Evolutionary conservation across 2,113 vertebrate species (phyloP), one percentile per base, ranked within the genome.

Genomic region (Sterna hirundo): DNA sequence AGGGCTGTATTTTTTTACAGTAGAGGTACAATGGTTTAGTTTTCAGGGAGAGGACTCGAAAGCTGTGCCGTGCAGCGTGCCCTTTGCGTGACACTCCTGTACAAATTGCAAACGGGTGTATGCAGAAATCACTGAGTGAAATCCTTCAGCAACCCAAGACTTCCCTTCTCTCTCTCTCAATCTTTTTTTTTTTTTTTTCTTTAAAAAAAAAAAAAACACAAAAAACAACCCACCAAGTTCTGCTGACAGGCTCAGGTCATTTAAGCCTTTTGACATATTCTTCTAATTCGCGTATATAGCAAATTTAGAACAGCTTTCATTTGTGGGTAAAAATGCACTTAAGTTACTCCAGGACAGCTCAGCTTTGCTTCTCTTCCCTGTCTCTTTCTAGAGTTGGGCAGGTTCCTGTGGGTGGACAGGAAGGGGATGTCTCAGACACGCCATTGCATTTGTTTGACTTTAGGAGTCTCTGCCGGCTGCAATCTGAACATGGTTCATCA

Each of bases 221-320:
- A 22, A 23, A 49, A 49, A 22, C 47, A 25, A 51, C 12, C 49
- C 69, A 51, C 23, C 10, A 36, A 76, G 40, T 91, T 96, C 82
- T 96, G 90, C 93, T 97, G 96, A 95, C 95, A 96, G 91, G 51
- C 95, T 88, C 74, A 58, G 94, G 82, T 93, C 87, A 13, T 75
- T 94, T 46, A 86, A 97, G 36, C 89, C 95, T 96, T 79, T 78
- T 54, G 4, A 77, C 89, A 94, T 92, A 49, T 38, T 97, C 97
- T 97, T 97, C 84, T 86, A 76, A 96, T 96, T 97, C 46, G 4
- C 25, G 20, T 69, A 16, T 20, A n/a, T 6, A 69, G 66, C 72
- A 95, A 93, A 97, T 96, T 71, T 57, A 65, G 90, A 95, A 55
- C 82, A 96, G 94, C 89, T 96, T 92, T 95, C 7, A 3, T 68